These are phyloP conservation scores for Drosophila trapezifrons DNA, from an alignment of 1,140 invertebrate species.

Conservation along the genomic window DNA sequence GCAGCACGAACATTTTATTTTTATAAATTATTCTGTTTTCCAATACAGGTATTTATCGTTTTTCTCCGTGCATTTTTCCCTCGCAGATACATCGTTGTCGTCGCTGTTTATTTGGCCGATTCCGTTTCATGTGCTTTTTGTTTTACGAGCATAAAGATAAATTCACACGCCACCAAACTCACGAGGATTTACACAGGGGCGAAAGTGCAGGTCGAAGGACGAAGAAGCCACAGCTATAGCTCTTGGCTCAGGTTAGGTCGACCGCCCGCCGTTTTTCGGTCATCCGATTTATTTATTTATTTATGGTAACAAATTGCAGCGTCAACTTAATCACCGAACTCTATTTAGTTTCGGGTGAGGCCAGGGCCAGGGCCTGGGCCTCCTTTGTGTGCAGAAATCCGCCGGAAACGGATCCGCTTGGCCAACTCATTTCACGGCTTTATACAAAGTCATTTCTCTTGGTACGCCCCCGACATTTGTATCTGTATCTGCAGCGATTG, in stretches of 20 bases:
- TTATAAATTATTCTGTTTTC: no score
- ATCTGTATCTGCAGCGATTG: slow-evolving; percentile 11
- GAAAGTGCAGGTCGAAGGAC: slow-evolving; percentile 3
- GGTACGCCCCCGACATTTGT: slow-evolving; percentile 36
- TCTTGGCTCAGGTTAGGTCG: slow-evolving; percentile 15
- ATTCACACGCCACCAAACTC: slow-evolving; percentile 67
- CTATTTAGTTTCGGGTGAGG: slow-evolving; percentile 66
- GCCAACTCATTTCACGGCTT: slow-evolving; percentile 65
- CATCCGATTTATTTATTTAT: slow-evolving; percentile 80
- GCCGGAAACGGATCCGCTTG: background rate
- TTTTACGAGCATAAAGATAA: slow-evolving; percentile 81
- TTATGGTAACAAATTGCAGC: slow-evolving; percentile 81
- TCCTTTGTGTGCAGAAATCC: slow-evolving; percentile 33
- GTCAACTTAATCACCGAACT: slow-evolving; percentile 79
- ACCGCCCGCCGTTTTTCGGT: slow-evolving; percentile 50
- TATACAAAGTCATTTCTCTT: slow-evolving; percentile 54
- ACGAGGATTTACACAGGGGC: slow-evolving; percentile 21
- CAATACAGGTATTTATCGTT: background rate
- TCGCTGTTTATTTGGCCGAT: slow-evolving; percentile 73
- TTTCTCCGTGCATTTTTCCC: background rate
- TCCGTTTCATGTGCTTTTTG: slow-evolving; percentile 70
- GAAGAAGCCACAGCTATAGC: background rate
- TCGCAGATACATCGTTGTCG: slow-evolving; percentile 35
- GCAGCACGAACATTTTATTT: no score
- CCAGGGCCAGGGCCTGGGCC: slow-evolving; percentile 27